phyloP scores from a whole-genome alignment of 2,888 invertebrate genomes.

The Protodeltote pygarga region DNA sequence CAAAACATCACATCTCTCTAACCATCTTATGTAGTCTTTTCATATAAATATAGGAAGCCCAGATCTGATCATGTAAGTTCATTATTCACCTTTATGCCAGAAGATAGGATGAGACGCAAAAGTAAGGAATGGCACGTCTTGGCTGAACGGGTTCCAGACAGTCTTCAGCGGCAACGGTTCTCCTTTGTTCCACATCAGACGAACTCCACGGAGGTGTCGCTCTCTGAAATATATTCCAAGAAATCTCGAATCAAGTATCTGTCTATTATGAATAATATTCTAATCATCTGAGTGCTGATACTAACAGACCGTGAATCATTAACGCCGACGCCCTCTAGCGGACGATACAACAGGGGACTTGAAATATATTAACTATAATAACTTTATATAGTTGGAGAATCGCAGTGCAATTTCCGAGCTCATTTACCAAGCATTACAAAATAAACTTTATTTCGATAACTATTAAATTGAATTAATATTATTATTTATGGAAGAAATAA shows the following conservation, averaged over 20 bases:
- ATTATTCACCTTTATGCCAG: slow-evolving; percentile 89
- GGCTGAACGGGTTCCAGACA: slow-evolving; percentile 95
- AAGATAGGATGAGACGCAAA: slow-evolving; percentile 93
- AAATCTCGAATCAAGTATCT: background rate
- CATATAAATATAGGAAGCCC: slow-evolving; percentile 1
- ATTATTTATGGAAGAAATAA: no score
- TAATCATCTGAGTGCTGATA: slow-evolving; percentile 1
- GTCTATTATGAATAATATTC: background rate
- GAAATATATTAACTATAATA: no score
- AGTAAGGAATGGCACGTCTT: slow-evolving; percentile 92
- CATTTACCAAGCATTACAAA: no score
- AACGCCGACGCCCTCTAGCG: no score
- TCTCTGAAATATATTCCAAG: slow-evolving; percentile 82
- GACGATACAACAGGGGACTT: no score
- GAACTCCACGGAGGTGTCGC: slow-evolving; percentile 91
- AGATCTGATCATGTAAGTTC: background rate
- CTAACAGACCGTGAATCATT: no score
- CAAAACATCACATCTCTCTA: no score
- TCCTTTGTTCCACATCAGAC: slow-evolving; percentile 92
- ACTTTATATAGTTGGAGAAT: no score
- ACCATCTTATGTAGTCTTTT: no score
- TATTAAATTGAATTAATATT: no score
- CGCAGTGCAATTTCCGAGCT: no score
- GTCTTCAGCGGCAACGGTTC: slow-evolving; percentile 89
- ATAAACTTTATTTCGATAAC: no score